Evolutionary conservation across 2,797 vertebrate genomes (phyloP).

Genomic region (Cyprinella venusta): DNA sequence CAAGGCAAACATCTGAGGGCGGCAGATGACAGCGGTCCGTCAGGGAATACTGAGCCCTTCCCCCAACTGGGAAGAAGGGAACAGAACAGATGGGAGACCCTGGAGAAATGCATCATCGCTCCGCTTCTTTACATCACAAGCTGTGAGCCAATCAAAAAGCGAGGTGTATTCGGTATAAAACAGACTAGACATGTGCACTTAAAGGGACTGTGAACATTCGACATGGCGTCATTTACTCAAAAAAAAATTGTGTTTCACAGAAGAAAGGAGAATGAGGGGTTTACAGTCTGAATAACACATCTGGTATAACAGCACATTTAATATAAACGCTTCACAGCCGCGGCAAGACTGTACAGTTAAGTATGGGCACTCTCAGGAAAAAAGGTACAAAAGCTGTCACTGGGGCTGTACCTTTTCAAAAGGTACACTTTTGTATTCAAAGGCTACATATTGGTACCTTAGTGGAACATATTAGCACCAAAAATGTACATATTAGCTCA

Average conservation of each 20-base stretch:
- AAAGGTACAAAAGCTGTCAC: too few species aligned
- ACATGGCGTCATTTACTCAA: neutral
- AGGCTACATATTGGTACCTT: too few species aligned
- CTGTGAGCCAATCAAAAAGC: conserved; percentile 5
- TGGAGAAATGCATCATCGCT: conserved; percentile 23
- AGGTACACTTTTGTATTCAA: too few species aligned
- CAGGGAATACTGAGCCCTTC: conserved; percentile 9
- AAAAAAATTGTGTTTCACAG: too few species aligned
- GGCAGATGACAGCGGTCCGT: conserved; percentile 29
- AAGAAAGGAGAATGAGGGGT: neutral
- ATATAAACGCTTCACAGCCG: neutral
- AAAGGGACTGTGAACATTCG: neutral
- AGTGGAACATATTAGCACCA: too few species aligned
- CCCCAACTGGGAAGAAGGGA: conserved; percentile 15
- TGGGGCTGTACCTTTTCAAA: too few species aligned
- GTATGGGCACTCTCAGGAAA: too few species aligned
- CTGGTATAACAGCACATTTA: neutral
- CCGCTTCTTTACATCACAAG: conserved; percentile 19
- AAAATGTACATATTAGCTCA: too few species aligned
- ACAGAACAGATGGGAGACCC: conserved; percentile 47
- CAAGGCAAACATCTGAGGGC: conserved; percentile 42
- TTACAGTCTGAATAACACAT: neutral
- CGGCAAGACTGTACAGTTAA: neutral
- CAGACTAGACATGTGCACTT: neutral
- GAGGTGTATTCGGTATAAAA: too few species aligned